Conservation (phyloP, 2,113 vertebrate genomes). For the Epinephelus cyanopodus region DNA sequence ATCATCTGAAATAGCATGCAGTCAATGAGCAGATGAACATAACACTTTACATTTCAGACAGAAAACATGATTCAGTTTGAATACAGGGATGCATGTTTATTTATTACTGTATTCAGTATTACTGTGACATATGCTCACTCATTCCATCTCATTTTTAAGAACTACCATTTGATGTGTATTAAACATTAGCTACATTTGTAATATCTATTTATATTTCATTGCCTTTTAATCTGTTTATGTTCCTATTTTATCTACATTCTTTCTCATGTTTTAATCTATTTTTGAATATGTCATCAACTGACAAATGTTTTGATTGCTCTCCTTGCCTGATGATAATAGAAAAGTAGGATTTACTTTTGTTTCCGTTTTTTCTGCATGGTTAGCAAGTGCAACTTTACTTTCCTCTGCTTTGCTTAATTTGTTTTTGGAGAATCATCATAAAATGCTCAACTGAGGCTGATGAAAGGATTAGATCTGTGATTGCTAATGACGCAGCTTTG, state of each 20-base stretch:
- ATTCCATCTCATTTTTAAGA: conserved; percentile 35
- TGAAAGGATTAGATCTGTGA: conserved; percentile 18
- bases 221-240: conserved; percentile 40
- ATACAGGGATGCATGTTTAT: conserved; percentile 72
- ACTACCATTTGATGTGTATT: conserved; percentile 25
- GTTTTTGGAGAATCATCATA: conserved; percentile 17
- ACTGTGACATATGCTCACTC: conserved; percentile 47
- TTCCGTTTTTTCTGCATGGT: conserved; percentile 73
- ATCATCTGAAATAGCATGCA: conserved; percentile 56
- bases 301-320: conserved; percentile 26
- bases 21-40: conserved; percentile 34
- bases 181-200: conserved; percentile 18
- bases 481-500: conserved; percentile 20
- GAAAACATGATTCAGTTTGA: conserved; percentile 54
- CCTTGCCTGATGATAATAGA: conserved; percentile 58
- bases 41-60: conserved; percentile 32
- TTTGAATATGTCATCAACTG: conserved; percentile 31
- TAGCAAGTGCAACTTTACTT: conserved; percentile 53
- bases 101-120: conserved; percentile 65
- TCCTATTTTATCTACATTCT: conserved; percentile 33
- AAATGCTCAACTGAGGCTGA: conserved; percentile 19
- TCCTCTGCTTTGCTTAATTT: conserved; percentile 30
- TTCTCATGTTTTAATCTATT: conserved; percentile 42
- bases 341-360: conserved; percentile 50
- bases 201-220: conserved; percentile 14